Evolutionary conservation across 2,113 vertebrate genomes (phyloP).

Genomic region (Coregonus clupeaformis): DNA sequence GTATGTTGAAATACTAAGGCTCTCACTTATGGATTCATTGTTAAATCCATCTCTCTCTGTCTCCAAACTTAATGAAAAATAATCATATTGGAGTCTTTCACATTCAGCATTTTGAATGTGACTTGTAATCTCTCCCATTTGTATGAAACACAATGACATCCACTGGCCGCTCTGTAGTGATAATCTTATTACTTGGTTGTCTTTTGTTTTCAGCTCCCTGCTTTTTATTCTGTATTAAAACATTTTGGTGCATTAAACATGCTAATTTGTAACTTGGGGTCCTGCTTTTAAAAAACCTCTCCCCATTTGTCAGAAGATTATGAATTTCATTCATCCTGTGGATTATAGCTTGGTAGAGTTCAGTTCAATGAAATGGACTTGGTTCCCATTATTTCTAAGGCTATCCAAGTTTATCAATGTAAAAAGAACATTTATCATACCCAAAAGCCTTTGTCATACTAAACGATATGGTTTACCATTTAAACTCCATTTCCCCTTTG

Average conservation of each 20-base stretch:
- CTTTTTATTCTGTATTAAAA: slow-evolving; percentile 76
- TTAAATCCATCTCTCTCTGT: slow-evolving; percentile 53
- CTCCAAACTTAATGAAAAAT: slow-evolving; percentile 69
- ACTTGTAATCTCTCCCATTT: slow-evolving; percentile 71
- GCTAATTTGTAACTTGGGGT: slow-evolving; percentile 74
- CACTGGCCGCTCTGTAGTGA: slow-evolving; percentile 64
- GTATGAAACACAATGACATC: slow-evolving; percentile 68
- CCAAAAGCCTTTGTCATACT: slow-evolving; percentile 52
- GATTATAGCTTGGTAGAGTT: slow-evolving; percentile 70
- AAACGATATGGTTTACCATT: slow-evolving; percentile 38
- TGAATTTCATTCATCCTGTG: slow-evolving; percentile 68
- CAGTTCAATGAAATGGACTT: slow-evolving; percentile 64
- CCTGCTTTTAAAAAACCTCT: slow-evolving; percentile 64
- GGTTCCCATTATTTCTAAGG: slow-evolving; percentile 70
- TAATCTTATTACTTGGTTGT: slow-evolving; percentile 76
- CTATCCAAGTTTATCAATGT: slow-evolving; percentile 71
- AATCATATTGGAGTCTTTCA: slow-evolving; percentile 75
- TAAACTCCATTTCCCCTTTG: slow-evolving; percentile 48
- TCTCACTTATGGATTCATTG: slow-evolving; percentile 23
- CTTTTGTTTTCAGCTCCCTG: slow-evolving; percentile 74
- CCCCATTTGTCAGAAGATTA: slow-evolving; percentile 75
- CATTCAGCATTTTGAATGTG: slow-evolving; percentile 71
- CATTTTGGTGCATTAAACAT: slow-evolving; percentile 73
- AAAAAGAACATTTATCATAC: slow-evolving; percentile 53
- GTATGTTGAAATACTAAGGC: slow-evolving; percentile 66